Percentiles rank a stretch among this genome's conserved stretches.
phyloP scores from a whole-genome alignment of 2,113 vertebrate species.

The Nesogale talazaci region DNA sequence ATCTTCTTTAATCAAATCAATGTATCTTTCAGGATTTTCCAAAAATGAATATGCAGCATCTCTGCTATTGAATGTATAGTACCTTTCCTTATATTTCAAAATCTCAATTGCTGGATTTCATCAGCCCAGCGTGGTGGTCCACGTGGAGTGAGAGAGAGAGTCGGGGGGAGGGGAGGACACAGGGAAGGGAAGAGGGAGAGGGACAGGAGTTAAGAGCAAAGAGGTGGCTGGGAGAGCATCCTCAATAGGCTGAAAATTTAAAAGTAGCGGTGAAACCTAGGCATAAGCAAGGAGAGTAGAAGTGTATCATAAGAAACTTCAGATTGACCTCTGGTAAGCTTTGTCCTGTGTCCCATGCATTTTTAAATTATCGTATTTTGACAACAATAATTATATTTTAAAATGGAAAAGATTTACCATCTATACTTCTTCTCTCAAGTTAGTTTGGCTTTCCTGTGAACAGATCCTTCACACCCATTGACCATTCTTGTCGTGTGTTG shows the following conservation, averaged over 20 bases:
- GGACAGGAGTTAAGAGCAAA: too few species aligned
- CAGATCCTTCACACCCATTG: conserved; percentile 87
- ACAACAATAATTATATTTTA: conserved; percentile 76
- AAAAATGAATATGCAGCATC: too few species aligned
- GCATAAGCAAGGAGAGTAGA: conserved; percentile 49
- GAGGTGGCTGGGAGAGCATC: too few species aligned
- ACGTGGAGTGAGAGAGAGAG: too few species aligned
- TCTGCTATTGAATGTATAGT: too few species aligned
- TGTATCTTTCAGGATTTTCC: too few species aligned
- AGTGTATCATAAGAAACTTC: conserved; percentile 59
- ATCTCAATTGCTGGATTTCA: too few species aligned
- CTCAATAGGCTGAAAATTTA: conserved; percentile 71
- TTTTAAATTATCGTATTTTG: conserved; percentile 78
- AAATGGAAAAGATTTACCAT: conserved; percentile 77
- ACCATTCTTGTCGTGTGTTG: conserved; percentile 88
- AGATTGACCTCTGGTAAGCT: conserved; percentile 74
- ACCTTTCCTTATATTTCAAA: too few species aligned
- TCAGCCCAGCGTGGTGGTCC: too few species aligned
- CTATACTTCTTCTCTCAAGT: conserved; percentile 73
- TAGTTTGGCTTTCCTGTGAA: conserved; percentile 89
- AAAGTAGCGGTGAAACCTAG: conserved; percentile 62
- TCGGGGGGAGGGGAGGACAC: too few species aligned
- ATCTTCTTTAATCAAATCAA: too few species aligned
- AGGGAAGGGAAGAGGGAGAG: too few species aligned
- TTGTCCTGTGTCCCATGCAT: conserved; percentile 71